These are phyloP conservation scores for Acropora yongei DNA, from an alignment of 64 coral and sea anemone species.

Conservation along the genomic window DNA sequence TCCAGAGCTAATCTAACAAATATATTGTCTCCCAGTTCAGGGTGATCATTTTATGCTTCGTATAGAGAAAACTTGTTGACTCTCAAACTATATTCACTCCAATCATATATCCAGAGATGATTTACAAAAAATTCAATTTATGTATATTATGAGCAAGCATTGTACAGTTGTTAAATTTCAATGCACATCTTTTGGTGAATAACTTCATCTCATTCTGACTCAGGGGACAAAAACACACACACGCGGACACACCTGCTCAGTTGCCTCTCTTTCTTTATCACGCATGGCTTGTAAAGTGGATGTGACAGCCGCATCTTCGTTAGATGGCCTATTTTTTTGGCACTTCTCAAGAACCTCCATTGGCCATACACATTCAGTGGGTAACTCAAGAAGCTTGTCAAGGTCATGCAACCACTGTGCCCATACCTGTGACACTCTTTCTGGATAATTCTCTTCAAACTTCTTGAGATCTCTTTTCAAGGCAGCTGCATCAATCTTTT, in stretches of 20 bases:
- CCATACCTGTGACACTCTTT: not conserved
- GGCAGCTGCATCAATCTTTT: not conserved
- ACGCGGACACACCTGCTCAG: not conserved
- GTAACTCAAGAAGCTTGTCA: not conserved
- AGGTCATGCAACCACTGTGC: not conserved
- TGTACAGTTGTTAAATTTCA: too few species aligned
- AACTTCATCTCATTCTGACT: too few species aligned
- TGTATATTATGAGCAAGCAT: too few species aligned
- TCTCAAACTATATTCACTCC: too few species aligned
- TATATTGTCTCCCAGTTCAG: too few species aligned
- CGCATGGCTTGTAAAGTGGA: not conserved
- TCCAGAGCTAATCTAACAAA: too few species aligned
- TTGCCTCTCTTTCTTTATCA: constrained; percentile 11
- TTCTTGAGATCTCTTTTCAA: constrained; percentile 14
- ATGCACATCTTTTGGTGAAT: too few species aligned
- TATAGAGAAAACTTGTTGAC: too few species aligned
- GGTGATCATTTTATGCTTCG: too few species aligned
- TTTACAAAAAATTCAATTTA: too few species aligned
- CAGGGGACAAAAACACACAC: not conserved
- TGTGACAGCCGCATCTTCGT: not conserved
- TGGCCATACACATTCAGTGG: not conserved
- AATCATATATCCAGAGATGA: too few species aligned
- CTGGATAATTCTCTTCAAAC: not conserved
- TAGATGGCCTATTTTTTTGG: not conserved
- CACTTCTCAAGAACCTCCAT: not conserved